phyloP scores from a whole-genome alignment of 92 coral and sea anemone genomes.

The Meandrina meandrites region DNA sequence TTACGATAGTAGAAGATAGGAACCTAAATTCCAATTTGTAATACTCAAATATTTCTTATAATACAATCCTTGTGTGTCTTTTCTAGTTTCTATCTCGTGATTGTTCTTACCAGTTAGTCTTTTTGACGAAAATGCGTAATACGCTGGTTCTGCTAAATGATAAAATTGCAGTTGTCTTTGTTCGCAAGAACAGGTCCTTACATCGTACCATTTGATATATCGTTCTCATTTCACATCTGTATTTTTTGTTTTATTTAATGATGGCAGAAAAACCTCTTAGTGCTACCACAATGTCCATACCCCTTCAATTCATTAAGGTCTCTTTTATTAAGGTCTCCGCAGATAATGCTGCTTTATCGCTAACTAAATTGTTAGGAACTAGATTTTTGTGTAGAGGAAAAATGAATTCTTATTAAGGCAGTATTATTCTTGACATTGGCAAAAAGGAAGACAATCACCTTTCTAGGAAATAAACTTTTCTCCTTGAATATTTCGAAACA shows the following conservation, averaged over 20 bases:
- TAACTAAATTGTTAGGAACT: neutral
- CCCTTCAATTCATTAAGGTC: neutral
- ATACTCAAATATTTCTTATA: neutral
- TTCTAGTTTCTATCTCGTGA: neutral
- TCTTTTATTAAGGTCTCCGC: neutral
- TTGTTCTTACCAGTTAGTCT: neutral
- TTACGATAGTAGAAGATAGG: too few relatives aligned
- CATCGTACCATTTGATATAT: too few relatives aligned
- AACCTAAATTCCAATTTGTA: neutral
- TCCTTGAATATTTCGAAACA: neutral
- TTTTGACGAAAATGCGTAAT: neutral
- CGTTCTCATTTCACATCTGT: neutral
- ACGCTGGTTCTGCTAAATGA: neutral
- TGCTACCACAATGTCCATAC: too few relatives aligned
- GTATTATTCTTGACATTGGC: neutral
- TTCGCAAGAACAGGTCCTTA: too few relatives aligned
- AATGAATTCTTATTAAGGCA: neutral
- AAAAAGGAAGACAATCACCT: neutral
- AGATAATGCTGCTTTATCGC: neutral
- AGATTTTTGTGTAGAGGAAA: neutral
- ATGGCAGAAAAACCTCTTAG: too few relatives aligned
- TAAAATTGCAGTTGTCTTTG: too few relatives aligned
- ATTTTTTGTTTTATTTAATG: neutral
- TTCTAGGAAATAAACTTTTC: neutral
- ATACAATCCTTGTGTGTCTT: neutral